Conservation (phyloP, 2,113 vertebrate species). For the Calyptommatus sinebrachiatus region DNA sequence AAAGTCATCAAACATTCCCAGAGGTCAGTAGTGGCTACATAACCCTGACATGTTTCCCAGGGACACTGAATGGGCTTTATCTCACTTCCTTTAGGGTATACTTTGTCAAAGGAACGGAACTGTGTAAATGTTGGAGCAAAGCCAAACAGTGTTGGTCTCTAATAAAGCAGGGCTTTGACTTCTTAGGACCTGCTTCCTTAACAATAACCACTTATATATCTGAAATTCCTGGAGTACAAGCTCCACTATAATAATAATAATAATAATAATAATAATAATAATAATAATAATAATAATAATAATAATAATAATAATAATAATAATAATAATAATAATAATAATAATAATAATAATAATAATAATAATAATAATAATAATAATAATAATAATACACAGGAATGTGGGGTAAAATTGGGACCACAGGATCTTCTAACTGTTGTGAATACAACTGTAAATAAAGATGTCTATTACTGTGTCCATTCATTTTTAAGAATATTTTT, state of each 20-base stretch:
- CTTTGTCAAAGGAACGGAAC: not conserved
- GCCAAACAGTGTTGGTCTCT: not conserved
- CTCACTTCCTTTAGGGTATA: not conserved
- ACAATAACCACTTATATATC: not conserved
- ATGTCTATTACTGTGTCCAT: too few relatives aligned
- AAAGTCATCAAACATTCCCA: not conserved
- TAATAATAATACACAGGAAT: too few relatives aligned
- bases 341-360: too few relatives aligned
- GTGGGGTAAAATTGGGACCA: too few relatives aligned
- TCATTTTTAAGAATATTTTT: too few relatives aligned
- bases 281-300: too few relatives aligned
- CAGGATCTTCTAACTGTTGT: too few relatives aligned
- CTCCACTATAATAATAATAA: not conserved
- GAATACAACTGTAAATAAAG: too few relatives aligned
- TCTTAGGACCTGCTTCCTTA: not conserved
- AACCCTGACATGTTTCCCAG: not conserved
- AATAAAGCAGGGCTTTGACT: not conserved
- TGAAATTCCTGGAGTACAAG: not conserved
- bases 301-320: too few relatives aligned
- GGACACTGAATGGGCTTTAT: not conserved
- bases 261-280: too few relatives aligned
- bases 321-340: too few relatives aligned
- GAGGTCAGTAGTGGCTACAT: not conserved
- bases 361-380: too few relatives aligned
- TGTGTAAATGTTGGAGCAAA: not conserved